These are phyloP conservation scores for Gila robusta DNA, from an alignment of 2,797 vertebrate species.

Conservation along the genomic window DNA sequence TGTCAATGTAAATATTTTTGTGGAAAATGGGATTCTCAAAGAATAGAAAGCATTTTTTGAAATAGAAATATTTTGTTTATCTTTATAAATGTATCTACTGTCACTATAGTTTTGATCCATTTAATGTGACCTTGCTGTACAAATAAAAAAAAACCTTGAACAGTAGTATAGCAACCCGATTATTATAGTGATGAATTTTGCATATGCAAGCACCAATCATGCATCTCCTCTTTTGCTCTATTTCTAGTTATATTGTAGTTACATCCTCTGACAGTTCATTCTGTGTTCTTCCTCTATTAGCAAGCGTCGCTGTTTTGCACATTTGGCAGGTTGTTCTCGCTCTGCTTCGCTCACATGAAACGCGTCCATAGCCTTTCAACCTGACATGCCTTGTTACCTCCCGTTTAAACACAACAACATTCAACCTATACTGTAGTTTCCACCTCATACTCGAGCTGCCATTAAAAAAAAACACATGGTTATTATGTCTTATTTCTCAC, in stretches of 20 bases:
- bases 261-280: background rate
- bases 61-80: background rate
- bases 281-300: background rate
- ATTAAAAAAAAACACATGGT: constrained; percentile 12
- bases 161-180: background rate
- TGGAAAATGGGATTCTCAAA: background rate
- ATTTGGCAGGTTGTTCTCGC: background rate
- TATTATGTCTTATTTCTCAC: constrained; percentile 7
- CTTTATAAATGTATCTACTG: background rate
- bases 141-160: background rate
- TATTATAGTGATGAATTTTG: background rate
- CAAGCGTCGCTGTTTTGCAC: background rate
- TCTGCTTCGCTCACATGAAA: background rate
- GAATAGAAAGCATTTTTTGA: background rate
- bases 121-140: background rate
- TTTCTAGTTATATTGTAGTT: background rate
- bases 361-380: background rate
- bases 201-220: background rate
- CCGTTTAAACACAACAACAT: background rate
- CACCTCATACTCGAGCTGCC: background rate
- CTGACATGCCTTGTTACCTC: constrained; percentile 22
- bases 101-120: background rate
- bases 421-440: background rate
- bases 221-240: background rate
- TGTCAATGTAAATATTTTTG: background rate